A percentile compares a stretch with the other conserved stretches of the same genome.
These are phyloP conservation scores for Menidia menidia DNA, from an alignment of 2,797 vertebrate genomes.

Conservation along the genomic window DNA sequence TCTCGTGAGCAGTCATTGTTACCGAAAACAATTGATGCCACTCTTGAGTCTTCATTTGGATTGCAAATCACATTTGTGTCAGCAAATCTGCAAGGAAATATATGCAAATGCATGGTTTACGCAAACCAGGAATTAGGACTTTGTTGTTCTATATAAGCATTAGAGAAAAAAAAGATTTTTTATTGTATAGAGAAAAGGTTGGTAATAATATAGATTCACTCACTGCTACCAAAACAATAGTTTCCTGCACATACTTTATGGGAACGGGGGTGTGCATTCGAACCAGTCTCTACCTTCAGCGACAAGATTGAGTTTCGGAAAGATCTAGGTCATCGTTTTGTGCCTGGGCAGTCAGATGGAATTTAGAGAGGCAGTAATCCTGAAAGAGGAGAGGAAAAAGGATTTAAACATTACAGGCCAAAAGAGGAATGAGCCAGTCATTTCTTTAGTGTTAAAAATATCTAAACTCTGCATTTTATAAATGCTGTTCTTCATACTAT, in stretches of 20 bases:
- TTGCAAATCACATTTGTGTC: constrained; percentile 70
- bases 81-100: constrained; percentile 47
- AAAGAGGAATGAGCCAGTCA: neutral
- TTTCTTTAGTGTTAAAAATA: neutral
- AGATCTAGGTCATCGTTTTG: constrained; percentile 44
- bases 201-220: constrained; percentile 3
- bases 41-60: constrained; percentile 60
- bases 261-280: neutral
- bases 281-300: constrained; percentile 8
- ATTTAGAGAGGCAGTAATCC: constrained; percentile 28
- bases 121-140: constrained; percentile 51
- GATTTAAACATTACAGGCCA: neutral
- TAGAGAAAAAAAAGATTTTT: constrained; percentile 1
- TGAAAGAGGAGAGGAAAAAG: constrained; percentile 8
- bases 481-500: neutral
- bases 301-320: constrained; percentile 40
- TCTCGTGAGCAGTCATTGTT: constrained; percentile 33
- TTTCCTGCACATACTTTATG: constrained; percentile 1
- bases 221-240: neutral
- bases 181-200: neutral
- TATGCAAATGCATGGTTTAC: constrained; percentile 65
- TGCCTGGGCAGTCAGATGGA: constrained; percentile 34
- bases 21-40: constrained; percentile 31
- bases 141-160: constrained; percentile 16
- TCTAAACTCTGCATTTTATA: neutral